A percentile compares a stretch with the other conserved stretches of the same genome.
These are phyloP conservation scores for Cheilosia scutellata DNA, from an alignment of 2,888 invertebrate species.

Conservation along the genomic window DNA sequence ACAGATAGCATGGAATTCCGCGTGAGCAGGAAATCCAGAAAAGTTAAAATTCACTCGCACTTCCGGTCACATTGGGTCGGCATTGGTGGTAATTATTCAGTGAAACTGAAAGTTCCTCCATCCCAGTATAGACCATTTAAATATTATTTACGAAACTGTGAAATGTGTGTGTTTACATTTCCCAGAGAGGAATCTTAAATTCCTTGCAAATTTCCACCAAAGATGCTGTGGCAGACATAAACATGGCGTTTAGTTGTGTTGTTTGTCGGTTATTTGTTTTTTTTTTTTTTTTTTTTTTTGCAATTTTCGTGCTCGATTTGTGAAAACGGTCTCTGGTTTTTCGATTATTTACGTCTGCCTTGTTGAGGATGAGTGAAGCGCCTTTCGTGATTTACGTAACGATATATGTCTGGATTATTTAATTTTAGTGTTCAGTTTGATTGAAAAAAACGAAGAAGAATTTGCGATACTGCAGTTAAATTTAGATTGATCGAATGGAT, in stretches of 20 bases:
- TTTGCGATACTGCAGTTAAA: slow-evolving; percentile 15
- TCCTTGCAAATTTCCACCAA: slow-evolving; percentile 28
- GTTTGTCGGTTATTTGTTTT: slow-evolving; percentile 29
- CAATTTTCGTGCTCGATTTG: slow-evolving; percentile 1
- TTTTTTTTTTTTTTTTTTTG: slow-evolving; percentile 4
- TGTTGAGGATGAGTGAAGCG: slow-evolving; percentile 38
- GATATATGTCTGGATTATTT: slow-evolving; percentile 61
- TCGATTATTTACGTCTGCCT: slow-evolving; percentile 41
- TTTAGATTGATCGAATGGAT: slow-evolving; percentile 33
- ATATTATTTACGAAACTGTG: slow-evolving; percentile 38
- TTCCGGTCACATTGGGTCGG: slow-evolving; percentile 58
- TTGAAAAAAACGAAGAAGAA: slow-evolving; percentile 34
- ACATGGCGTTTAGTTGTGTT: slow-evolving; percentile 61
- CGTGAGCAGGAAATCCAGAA: slow-evolving; percentile 30
- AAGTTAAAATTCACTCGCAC: slow-evolving; percentile 38
- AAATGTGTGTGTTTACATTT: slow-evolving; percentile 63
- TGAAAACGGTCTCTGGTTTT: background rate
- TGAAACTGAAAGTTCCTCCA: slow-evolving; percentile 59
- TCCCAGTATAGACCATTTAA: background rate
- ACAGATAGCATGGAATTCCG: slow-evolving; percentile 12
- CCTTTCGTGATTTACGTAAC: slow-evolving; percentile 59
- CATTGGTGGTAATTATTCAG: slow-evolving; percentile 15
- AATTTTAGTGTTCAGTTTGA: slow-evolving; percentile 49
- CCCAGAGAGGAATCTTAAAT: slow-evolving; percentile 43
- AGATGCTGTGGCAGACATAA: slow-evolving; percentile 56